Conservation (phyloP, 23 tunicate species). For the Trididemnum miniatum region DNA sequence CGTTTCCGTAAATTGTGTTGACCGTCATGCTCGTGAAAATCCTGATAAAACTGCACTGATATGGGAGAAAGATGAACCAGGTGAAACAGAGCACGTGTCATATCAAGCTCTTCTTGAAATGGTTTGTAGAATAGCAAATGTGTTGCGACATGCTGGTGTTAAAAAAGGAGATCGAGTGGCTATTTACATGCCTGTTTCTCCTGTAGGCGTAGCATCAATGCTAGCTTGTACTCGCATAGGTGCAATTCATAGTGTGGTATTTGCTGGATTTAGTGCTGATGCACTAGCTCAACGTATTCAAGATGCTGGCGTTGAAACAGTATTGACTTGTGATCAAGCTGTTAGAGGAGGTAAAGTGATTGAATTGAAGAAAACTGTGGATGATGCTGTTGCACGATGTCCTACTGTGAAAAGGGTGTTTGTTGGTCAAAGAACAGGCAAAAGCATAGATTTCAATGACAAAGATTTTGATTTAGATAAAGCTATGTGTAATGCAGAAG, state of each 20-base stretch:
- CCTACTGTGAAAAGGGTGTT: slow-evolving; percentile 81
- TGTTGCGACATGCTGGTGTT: slow-evolving; percentile 59
- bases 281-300: slow-evolving; percentile 94
- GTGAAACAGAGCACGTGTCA: slow-evolving; percentile 71
- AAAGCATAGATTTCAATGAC: slow-evolving; percentile 23
- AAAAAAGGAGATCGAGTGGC: slow-evolving; percentile 93
- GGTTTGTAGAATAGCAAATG: slow-evolving; percentile 73
- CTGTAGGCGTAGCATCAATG: slow-evolving; percentile 91
- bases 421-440: slow-evolving; percentile 74
- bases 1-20: slow-evolving; percentile 90
- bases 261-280: slow-evolving; percentile 96
- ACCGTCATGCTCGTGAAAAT: slow-evolving; percentile 64
- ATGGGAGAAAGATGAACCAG: slow-evolving; percentile 98
- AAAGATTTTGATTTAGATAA: slow-evolving; percentile 82
- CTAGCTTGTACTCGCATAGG: slow-evolving; percentile 96
- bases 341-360: slow-evolving; percentile 92
- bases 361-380: slow-evolving; percentile 82
- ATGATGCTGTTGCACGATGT: slow-evolving; percentile 76
- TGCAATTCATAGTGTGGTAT: slow-evolving; percentile 94
- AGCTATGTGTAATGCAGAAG: slow-evolving; percentile 38
- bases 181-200: slow-evolving; percentile 97
- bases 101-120: slow-evolving; percentile 62
- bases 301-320: slow-evolving; percentile 73
- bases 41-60: slow-evolving; percentile 89
- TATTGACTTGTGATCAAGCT: slow-evolving; percentile 82